Percentiles rank a stretch among this genome's conserved stretches.
Evolutionary conservation across 2,113 vertebrate species (phyloP).

Genomic region (Crypturellus undulatus): DNA sequence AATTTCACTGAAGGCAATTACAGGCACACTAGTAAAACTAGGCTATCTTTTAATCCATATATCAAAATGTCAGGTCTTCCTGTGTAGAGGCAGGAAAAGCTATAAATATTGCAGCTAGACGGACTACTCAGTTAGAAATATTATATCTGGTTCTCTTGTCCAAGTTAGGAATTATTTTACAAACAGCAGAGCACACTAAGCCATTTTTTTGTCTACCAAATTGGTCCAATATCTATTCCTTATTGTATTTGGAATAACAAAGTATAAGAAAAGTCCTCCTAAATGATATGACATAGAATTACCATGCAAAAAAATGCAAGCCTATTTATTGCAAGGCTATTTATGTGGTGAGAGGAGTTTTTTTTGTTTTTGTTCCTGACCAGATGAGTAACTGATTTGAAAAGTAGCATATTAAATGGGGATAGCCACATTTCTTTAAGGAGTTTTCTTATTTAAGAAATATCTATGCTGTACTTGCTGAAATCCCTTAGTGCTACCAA

Average conservation of each 20-base stretch:
- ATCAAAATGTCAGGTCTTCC: not conserved
- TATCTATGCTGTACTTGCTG: not conserved
- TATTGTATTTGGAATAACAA: not conserved
- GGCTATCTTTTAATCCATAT: slow-evolving; percentile 13
- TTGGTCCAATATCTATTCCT: not conserved
- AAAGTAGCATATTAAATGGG: not conserved
- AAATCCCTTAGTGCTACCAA: not conserved
- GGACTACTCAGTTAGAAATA: not conserved
- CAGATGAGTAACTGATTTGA: not conserved
- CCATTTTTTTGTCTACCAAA: not conserved
- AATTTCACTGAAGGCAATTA: not conserved
- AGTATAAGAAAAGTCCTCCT: not conserved
- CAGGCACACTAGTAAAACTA: not conserved
- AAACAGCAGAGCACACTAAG: not conserved
- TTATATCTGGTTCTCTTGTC: not conserved
- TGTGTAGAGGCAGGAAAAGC: not conserved
- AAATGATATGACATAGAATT: not conserved
- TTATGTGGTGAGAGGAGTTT: not conserved
- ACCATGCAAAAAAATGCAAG: not conserved
- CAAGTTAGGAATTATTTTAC: not conserved
- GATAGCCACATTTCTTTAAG: not conserved
- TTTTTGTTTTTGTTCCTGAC: not conserved
- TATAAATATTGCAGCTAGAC: not conserved
- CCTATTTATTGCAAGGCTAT: not conserved
- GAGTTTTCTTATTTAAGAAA: not conserved